Percentiles rank a stretch among this genome's conserved stretches.
These are phyloP conservation scores for Moxostoma hubbsi DNA, from an alignment of 2,797 vertebrate genomes.

Conservation along the genomic window DNA sequence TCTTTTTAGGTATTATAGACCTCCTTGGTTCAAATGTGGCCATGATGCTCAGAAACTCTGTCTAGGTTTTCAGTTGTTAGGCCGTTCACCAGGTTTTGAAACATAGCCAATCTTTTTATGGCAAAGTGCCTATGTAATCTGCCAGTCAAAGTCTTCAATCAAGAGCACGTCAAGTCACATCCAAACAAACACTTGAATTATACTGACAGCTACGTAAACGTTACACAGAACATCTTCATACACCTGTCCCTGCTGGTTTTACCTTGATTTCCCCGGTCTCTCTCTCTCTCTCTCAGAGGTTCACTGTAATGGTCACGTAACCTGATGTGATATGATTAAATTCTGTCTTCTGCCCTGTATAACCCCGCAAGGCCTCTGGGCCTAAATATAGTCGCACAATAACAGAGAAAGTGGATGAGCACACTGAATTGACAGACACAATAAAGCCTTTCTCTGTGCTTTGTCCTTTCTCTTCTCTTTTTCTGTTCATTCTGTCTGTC, in stretches of 20 bases:
- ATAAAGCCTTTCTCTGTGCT: not conserved
- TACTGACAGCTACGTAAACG: not conserved
- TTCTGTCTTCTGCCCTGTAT: not conserved
- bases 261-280: not conserved
- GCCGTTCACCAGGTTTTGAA: not conserved
- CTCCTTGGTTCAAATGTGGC: too few relatives aligned
- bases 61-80: not conserved
- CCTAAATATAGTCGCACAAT: slow-evolving; percentile 44
- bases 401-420: slow-evolving; percentile 34
- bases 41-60: not conserved
- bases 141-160: slow-evolving; percentile 13
- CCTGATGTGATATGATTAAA: slow-evolving; percentile 41
- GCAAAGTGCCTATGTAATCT: not conserved
- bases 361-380: slow-evolving; percentile 23
- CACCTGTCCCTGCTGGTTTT: not conserved
- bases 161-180: slow-evolving; percentile 28
- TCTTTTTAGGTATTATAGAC: too few relatives aligned
- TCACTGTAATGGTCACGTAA: slow-evolving; percentile 12
- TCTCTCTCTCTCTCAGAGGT: not conserved
- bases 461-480: slow-evolving; percentile 31
- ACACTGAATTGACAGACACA: slow-evolving; percentile 41
- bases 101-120: not conserved
- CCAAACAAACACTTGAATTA: slow-evolving; percentile 9
- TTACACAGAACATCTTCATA: too few relatives aligned
- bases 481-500: slow-evolving; percentile 19